Evolutionary conservation across 2,888 invertebrate genomes (phyloP), one percentile per base, ranked within the genome.

Genomic region (Lepidochrysops patricia): DNA sequence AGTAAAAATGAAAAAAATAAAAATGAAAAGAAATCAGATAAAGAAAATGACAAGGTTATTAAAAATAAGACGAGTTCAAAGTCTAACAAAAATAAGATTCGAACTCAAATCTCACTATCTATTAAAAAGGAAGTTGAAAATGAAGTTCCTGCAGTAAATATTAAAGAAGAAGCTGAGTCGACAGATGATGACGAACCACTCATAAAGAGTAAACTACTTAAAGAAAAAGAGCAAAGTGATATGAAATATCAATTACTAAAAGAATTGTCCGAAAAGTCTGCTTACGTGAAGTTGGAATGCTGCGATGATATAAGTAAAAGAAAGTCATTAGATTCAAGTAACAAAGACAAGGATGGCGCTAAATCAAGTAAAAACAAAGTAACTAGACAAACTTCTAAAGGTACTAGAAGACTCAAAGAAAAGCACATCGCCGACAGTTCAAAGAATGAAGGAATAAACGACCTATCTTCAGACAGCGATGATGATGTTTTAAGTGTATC

Each of bases 221-320:
- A 87, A 70, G 84, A 85, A 70, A 83, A 81, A 68, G 79, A 82
- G 68, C 73, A 79, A 63, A 80, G 68, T 65, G 80, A 84, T 34
- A 69, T 85, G 9, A 86, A 88, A 67, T 84, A 80, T 66, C 82
- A 85, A 68, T 65, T 88, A 61, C 65, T 87, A 57, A 88, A 85
- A 72, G 88, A 89, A 67, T 77, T 87, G 61, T 82, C 89, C 0
- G 83, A 87, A 75, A 88, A 88, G 72, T 84, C 88, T 23, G 83
- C 88, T 4, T 87, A 87, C 67, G 89, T 89, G 23, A 89, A 89
- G 72, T 70, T 89, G 62, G 86, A 89, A 72, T 86, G 87, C 73
- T 89, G 84, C 70, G 85, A 89, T 70, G 86, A 84, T 76, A 82
- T 81, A 71, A 84, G 76, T 71, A 77, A 74, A 56, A 82, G 80